Conservation (phyloP, 2,797 vertebrate species). For the Eidolon dupreanum region DNA sequence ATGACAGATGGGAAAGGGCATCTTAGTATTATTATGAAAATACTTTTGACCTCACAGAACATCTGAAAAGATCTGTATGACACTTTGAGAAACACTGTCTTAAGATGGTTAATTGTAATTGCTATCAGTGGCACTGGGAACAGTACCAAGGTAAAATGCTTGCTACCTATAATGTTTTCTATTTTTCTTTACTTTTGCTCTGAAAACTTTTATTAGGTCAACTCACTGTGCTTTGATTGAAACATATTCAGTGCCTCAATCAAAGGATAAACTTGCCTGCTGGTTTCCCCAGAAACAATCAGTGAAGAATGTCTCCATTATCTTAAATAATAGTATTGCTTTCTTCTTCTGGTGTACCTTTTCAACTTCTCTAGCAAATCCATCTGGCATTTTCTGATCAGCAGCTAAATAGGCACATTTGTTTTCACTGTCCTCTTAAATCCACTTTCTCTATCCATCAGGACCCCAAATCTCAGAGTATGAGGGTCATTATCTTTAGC, state of each 20-base stretch:
- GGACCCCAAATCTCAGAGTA: not conserved
- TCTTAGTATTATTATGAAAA: not conserved
- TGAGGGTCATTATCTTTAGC: not conserved
- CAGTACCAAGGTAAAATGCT: not conserved
- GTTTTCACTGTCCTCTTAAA: not conserved
- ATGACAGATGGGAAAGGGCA: not conserved
- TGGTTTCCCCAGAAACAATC: slow-evolving; percentile 39
- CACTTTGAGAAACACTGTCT: not conserved
- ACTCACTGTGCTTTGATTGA: slow-evolving; percentile 44
- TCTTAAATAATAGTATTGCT: slow-evolving; percentile 68
- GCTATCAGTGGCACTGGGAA: not conserved
- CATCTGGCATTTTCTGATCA: slow-evolving; percentile 65
- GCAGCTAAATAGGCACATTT: not conserved
- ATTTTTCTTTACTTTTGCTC: slow-evolving; percentile 30
- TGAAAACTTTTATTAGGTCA: slow-evolving; percentile 57
- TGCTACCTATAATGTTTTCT: not conserved
- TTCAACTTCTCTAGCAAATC: slow-evolving; percentile 16
- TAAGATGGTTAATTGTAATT: not conserved
- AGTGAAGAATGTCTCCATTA: slow-evolving; percentile 57
- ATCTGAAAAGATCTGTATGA: not conserved
- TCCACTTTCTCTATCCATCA: not conserved
- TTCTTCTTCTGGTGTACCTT: slow-evolving; percentile 44
- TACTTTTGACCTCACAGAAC: not conserved
- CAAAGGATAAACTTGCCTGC: slow-evolving; percentile 37
- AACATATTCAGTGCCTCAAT: slow-evolving; percentile 46